Evolutionary conservation across 2,888 invertebrate genomes (phyloP), one percentile per base, ranked within the genome.

Genomic region (Ochropleura plecta): DNA sequence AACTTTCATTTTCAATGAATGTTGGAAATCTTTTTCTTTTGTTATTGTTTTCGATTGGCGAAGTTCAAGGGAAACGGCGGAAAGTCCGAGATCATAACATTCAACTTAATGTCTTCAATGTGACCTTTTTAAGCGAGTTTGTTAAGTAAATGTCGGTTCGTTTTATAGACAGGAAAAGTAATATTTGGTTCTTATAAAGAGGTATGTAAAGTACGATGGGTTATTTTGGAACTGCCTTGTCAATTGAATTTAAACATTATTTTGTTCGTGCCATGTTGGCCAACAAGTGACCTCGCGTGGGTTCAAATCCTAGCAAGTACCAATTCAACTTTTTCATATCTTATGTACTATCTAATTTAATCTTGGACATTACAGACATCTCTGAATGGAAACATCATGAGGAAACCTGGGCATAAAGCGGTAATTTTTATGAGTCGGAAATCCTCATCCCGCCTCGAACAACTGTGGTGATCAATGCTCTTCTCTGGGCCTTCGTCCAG

Each of bases 1-100:
- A 95, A 95, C 94, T 95, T 95, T 94, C 94, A 91, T 91, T 94
- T 95, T 94, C 94, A 94, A 93, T 93, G 93, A 94, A 94, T 93
- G 94, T 95, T 94, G 90, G 86, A 93, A 95, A 93, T 95, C 94
- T 95, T 95, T 95, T 93, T 88, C 90, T 91, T 93, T 92, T 95
- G 94, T 95, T 95, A 96, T 95, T 96, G 95, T 95, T 95, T 95
- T 94, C 93, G 90, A 95, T 95, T 91, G 91, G 88, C 89, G 75
- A 95, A 96, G 92, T 96, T 95, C 91, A 82, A 84, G 84, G 81
- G 66, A 67, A 83, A 81, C 51, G 81, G 70, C 63, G 10, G 42
- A 65, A 74, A 70, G 51, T 76, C 70, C 44, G 76, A 48, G 84
- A 77, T 84, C 84, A 82, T 82, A 83, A 83, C 85, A 73, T 85